Evolutionary conservation across 2,888 invertebrate genomes (phyloP), one percentile per base, ranked within the genome.

Genomic region (Malachius bipustulatus): DNA sequence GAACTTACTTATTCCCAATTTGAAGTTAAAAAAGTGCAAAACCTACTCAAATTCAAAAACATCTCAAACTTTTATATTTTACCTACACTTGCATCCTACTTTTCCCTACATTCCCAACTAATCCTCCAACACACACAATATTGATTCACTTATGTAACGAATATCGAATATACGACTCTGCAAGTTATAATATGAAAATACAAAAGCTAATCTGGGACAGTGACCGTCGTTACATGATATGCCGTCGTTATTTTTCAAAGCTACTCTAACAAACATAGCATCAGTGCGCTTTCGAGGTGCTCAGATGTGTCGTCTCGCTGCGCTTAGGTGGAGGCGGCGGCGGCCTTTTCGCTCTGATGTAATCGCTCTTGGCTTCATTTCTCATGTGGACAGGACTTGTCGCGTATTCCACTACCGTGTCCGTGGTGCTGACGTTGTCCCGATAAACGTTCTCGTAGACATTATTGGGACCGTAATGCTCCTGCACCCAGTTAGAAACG

Each of bases 271-370:
- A 24, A 42, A 54, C 50, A 43, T 52, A 51, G 45, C 55, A 56
- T 58, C 57, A 59, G 50, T 58, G 56, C 51, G 63, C 57, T 39
- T 65, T 60, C 13, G 59, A 55, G 11, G 68, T 70, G 32, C 80
- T 78, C 40, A 84, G 64, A 50, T 83, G 83, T n/a, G 84, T 85
- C n/a, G 80, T 79, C 56, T 88, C 87, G 55, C 84, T 83, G 41
- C 89, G 73, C 47, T 84, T 83, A 2, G 89, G 88, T n/a, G 88
- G 88, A 16, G 88, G 88, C 2, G 89, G 89, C 9, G 89, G 89
- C 29, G 85, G 85, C 47, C 82, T 68, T 57, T 82, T 79, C 49
- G 50, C 46, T 35, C 51, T 51, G 26, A 45, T 46, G 26, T 45
- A 44, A 26, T 40, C 47, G 24, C 39, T 41, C 24, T 38, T 42